Evolutionary conservation across 2,888 invertebrate genomes (phyloP).

Genomic region (Spilarctia lutea): DNA sequence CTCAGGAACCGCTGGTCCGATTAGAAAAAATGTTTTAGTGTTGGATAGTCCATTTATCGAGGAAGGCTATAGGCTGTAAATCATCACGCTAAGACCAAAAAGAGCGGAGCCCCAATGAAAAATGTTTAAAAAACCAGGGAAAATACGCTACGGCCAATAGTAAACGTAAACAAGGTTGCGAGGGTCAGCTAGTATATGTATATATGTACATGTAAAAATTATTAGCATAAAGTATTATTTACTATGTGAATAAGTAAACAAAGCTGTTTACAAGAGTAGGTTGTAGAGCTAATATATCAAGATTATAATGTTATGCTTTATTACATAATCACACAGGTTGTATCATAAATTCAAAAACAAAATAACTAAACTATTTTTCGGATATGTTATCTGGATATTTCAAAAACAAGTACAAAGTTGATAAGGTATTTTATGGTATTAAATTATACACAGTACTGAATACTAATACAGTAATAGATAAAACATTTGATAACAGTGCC

Average conservation of each 20-base stretch:
- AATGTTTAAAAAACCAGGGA: too few relatives aligned
- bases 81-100: too few relatives aligned
- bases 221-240: neutral
- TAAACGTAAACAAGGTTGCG: too few relatives aligned
- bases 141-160: too few relatives aligned
- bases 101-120: too few relatives aligned
- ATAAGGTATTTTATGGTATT: neutral
- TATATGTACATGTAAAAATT: neutral
- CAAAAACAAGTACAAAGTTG: neutral
- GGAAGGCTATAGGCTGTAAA: too few relatives aligned
- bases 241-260: neutral
- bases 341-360: neutral
- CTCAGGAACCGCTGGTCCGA: too few relatives aligned
- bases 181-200: too few relatives aligned
- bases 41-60: too few relatives aligned
- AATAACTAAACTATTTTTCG: neutral
- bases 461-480: neutral
- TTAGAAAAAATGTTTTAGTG: too few relatives aligned
- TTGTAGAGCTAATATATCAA: neutral
- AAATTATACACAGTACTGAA: neutral
- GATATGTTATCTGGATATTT: neutral
- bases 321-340: neutral
- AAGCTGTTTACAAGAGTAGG: neutral
- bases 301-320: neutral
- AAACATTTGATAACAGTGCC: neutral